phyloP scores from a whole-genome alignment of 2,113 vertebrate species.

The Hydropotes inermis region DNA sequence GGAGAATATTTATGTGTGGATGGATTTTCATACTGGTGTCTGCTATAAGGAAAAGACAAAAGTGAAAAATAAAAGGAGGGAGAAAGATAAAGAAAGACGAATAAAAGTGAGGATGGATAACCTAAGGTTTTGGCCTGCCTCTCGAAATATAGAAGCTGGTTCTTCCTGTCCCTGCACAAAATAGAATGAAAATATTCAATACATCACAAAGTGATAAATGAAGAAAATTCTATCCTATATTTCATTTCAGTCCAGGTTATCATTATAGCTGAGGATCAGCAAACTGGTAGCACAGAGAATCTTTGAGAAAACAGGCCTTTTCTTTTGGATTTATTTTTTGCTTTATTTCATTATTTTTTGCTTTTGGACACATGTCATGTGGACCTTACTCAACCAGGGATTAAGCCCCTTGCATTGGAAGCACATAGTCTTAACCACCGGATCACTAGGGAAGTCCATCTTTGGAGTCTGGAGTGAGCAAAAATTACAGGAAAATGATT shows the following conservation, averaged over 20 bases:
- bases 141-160: neutral
- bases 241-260: neutral
- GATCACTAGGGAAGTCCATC: neutral
- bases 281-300: neutral
- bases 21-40: constrained; percentile 2
- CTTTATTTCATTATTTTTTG: neutral
- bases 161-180: neutral
- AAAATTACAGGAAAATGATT: neutral
- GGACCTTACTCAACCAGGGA: neutral
- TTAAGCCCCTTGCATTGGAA: neutral
- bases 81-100: neutral
- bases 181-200: neutral
- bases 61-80: neutral
- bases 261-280: neutral
- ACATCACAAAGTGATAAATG: neutral
- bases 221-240: neutral
- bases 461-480: neutral
- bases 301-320: neutral
- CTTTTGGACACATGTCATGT: neutral
- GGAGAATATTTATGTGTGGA: constrained; percentile 68
- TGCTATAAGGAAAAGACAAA: constrained; percentile 50
- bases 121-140: neutral
- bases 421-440: neutral
- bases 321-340: neutral
- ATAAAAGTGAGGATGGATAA: neutral